Evolutionary conservation across 2,888 invertebrate genomes (phyloP), one percentile per base, ranked within the genome.

Genomic region (Tineola bisselliella): DNA sequence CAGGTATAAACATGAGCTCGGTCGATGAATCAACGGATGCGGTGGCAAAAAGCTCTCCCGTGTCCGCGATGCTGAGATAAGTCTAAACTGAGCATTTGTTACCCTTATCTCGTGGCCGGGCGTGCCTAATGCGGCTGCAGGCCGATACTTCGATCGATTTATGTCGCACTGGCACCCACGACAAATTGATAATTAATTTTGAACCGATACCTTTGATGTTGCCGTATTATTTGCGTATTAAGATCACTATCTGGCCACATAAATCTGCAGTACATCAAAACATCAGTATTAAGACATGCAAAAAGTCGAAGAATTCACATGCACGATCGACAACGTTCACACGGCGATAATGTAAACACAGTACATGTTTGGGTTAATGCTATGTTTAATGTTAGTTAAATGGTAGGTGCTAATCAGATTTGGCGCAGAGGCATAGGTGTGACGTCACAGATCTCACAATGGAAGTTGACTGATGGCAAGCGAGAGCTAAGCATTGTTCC

Each of bases 141-240:
- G 77, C 77, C 73, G 82, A 81, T 81, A 82, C 75, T 74, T 71
- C 79, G 84, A 84, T 84, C 84, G 84, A 86, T 86, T 84, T 84
- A 84, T 84, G 86, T 86, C 83, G 79, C 78, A 75, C 76, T 78
- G 81, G 81, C 82, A 82, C 79, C 84, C 86, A 84, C 79, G 84
- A 87, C 87, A 84, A 87, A 87, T 87, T 86, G 84, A 79, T 84
- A 86, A 86, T 86, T 87, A 87, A 86, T 86, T 86, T 83, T 77
- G 77, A 76, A 72, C 74, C 75, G 74, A 71, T 66, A 70, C 74
- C 76, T 86, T 86, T 87, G 86, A 87, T 79, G 80, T 70, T 69
- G 77, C 84, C 86, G 84, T 79, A 77, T 75, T 78, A 81, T 84
- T 82, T 76, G 79, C 84, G 70, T 44, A 44, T 44, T 44, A 44